Base-by-base conservation (phyloP, 2,888 invertebrate genomes). In the Acanthosepion pharaonis region DNA sequence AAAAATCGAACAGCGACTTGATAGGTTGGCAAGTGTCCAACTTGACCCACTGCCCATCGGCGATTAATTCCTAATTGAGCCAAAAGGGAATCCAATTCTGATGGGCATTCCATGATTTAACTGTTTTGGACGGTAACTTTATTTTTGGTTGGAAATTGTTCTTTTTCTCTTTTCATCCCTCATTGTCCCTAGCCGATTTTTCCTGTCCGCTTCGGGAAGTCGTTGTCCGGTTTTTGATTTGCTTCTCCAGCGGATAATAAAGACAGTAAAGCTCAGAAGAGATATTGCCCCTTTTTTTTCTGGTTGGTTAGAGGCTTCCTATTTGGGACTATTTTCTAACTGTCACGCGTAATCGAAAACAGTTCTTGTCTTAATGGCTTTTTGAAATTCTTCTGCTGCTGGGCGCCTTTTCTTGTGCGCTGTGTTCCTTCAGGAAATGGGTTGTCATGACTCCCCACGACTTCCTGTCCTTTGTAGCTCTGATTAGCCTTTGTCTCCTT, bases 21-120 rank as follows among this genome's bases (percentile, higher is more conserved):
- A 78, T 78, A 78, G 78, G 78, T 33, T 78, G 78, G 78, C 18
- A 11, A 11, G n/a, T 78, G n/a, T 9, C 78, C 78, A 78, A n/a
- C n/a, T n/a, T 33, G 78, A 78, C 20, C 20, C 59, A 20, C 78
- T 78, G 78, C n/a, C 78, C 78, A 78, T 78, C 33, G 11, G 15
- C 78, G 78, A 78, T 78, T 78, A 78, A 78, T n/a, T n/a, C n/a
- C n/a, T 78, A 78, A 78, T 78, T 78, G 78, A 78, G 78, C 78
- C n/a, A n/a, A 78, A n/a, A 78, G 78, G 9, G n/a, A 78, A 78
- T 78, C 15, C 78, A 78, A 78, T 78, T 78, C 78, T 78, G 11
- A 9, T n/a, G 78, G n/a, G n/a, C n/a, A 78, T 78, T n/a, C 78
- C n/a, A 78, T 78, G 78, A 78, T 78, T 59, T 23, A 59, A 59